phyloP scores from a whole-genome alignment of 2,888 invertebrate genomes.

The Lithophane leautieri region DNA sequence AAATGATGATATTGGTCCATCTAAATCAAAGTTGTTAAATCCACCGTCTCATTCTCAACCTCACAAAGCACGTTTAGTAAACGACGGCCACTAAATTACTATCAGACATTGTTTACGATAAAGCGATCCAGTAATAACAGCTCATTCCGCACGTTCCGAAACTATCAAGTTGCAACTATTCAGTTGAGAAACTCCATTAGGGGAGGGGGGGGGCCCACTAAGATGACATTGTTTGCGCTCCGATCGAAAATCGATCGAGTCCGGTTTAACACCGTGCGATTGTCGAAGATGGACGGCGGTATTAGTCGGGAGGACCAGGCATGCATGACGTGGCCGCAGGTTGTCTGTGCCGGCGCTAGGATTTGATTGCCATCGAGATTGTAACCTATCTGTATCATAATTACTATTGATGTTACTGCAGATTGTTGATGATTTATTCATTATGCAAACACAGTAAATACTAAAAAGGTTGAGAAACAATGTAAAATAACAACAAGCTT shows the following conservation, averaged over 20 bases:
- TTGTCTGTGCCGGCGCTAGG: neutral
- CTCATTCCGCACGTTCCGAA: slow-evolving; percentile 54
- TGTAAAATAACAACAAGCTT: neutral
- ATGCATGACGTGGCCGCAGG: slow-evolving; percentile 36
- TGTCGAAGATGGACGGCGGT: slow-evolving; percentile 39
- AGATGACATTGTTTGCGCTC: slow-evolving; percentile 73
- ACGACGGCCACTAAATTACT: slow-evolving; percentile 31
- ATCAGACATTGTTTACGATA: slow-evolving; percentile 50
- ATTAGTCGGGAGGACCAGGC: slow-evolving; percentile 30
- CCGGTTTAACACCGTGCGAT: slow-evolving; percentile 53
- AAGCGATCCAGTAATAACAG: slow-evolving; percentile 47
- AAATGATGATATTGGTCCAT: neutral
- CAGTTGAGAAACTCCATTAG: slow-evolving; percentile 72
- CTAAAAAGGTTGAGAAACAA: neutral
- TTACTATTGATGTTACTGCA: neutral
- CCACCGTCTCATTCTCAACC: neutral
- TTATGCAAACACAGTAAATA: neutral
- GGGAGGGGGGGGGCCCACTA: slow-evolving; percentile 54
- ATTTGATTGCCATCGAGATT: slow-evolving; percentile 16
- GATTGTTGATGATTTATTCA: neutral
- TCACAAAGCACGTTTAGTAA: slow-evolving; percentile 22
- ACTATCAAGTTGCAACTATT: slow-evolving; percentile 68
- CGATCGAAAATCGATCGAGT: slow-evolving; percentile 71
- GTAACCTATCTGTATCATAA: neutral
- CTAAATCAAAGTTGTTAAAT: neutral